Conservation (phyloP, 2,888 invertebrate genomes). For the Hymenopus coronatus region DNA sequence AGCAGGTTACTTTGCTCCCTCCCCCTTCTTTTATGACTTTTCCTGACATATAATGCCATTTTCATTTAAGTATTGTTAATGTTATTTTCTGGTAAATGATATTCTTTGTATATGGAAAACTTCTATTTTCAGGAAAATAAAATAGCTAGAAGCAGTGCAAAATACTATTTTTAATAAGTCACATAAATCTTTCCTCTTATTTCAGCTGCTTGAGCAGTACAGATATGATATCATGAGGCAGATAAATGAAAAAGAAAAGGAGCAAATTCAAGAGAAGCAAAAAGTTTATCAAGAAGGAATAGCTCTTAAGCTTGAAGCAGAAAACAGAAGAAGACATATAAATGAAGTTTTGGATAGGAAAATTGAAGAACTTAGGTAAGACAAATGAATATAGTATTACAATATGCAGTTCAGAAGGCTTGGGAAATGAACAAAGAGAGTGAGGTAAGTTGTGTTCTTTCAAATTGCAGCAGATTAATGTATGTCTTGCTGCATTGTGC, state of each 20-base stretch:
- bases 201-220: conserved; percentile 46
- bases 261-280: conserved; percentile 59
- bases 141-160: too few species aligned
- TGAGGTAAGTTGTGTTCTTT: too few species aligned
- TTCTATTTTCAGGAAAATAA: too few species aligned
- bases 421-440: neutral
- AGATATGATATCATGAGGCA: conserved; percentile 62
- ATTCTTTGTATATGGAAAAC: too few species aligned
- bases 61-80: too few species aligned
- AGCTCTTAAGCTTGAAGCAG: conserved; percentile 59
- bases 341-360: conserved; percentile 54
- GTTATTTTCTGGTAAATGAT: too few species aligned
- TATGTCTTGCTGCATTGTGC: too few species aligned
- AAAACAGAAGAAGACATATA: conserved; percentile 53
- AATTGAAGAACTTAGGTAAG: conserved; percentile 53
- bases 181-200: neutral
- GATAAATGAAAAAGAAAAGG: conserved; percentile 66
- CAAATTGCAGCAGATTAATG: too few species aligned
- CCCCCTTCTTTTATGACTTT: too few species aligned
- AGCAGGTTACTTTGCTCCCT: too few species aligned
- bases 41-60: too few species aligned
- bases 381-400: neutral
- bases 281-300: conserved; percentile 65
- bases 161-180: too few species aligned
- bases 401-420: neutral